Conservation (phyloP, 2,888 invertebrate genomes). For the Chirona hameri region DNA sequence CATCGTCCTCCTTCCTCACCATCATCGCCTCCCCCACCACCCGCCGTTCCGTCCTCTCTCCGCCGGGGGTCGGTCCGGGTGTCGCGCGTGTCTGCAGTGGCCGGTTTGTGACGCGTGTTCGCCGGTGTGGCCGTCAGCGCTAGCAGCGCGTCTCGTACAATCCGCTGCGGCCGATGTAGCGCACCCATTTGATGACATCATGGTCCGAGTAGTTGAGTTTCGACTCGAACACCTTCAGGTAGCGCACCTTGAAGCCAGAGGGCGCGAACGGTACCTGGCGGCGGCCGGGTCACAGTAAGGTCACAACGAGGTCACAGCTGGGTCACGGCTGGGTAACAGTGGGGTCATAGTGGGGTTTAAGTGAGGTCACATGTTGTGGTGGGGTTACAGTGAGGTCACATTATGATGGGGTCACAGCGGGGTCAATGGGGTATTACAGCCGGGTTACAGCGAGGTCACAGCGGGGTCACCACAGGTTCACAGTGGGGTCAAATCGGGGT, state of each 20-base stretch:
- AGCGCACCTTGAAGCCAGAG: constrained; percentile 98
- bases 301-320: no score
- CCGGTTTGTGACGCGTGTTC: neutral
- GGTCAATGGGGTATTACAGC: no score
- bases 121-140: neutral
- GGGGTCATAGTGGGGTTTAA: no score
- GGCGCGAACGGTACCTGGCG: constrained; percentile 93
- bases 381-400: no score
- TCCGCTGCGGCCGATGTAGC: constrained; percentile 98
- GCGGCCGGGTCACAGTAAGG: neutral
- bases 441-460: no score
- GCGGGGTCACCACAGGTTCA: no score
- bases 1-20: neutral
- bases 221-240: constrained; percentile 98
- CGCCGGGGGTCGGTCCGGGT: neutral
- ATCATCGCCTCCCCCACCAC: neutral
- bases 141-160: constrained; percentile 98
- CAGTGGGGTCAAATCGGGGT: no score
- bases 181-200: constrained; percentile 99
- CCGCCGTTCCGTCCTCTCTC: neutral
- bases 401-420: no score
- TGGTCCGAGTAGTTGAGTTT: constrained; percentile 99
- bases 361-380: no score
- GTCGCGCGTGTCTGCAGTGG: neutral
- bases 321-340: no score